Evolutionary conservation across 30 jellyfish, hydroid and myxozoan genomes (phyloP), one percentile per base, ranked within the genome.

Genomic region (Sanderia malayensis): DNA sequence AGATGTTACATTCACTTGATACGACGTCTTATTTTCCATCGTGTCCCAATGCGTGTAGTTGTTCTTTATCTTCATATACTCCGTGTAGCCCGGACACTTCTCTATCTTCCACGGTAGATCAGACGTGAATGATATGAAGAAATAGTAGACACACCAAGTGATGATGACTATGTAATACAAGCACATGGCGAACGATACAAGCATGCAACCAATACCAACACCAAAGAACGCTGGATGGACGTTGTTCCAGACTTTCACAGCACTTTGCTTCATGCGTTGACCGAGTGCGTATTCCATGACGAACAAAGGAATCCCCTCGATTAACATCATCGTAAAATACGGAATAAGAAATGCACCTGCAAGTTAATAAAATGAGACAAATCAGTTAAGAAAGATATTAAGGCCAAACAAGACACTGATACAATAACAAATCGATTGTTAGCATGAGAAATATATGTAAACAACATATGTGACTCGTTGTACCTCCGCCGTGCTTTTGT

Each of bases 401-500:
- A n/a, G n/a, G n/a, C n/a, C n/a, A n/a, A n/a, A n/a, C n/a, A n/a
- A n/a, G n/a, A n/a, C n/a, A n/a, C n/a, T n/a, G n/a, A n/a, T n/a
- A n/a, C n/a, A n/a, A n/a, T n/a, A n/a, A n/a, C n/a, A n/a, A n/a
- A n/a, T n/a, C n/a, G n/a, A n/a, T 10, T 10, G n/a, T 10, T 10
- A 45, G 11, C 11, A n/a, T n/a, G 58, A 45, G 11, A 45, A 45
- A 10, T 45, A 11, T 10, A 45, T n/a, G n/a, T 45, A n/a, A 10
- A n/a, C 58, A n/a, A 45, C 58, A 55, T 55, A 55, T 25, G 28
- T n/a, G 18, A n/a, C 31, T 18, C 19, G 18, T 55, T 55, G n/a
- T 49, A 92, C 98, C 98, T 71, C 98, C 98, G 60, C 98, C 98
- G 80, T 92, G 93, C 52, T 85, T 92, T 37, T 92, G 98, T 26